Base-by-base conservation (phyloP, 2,888 invertebrate species). In the Parapristionchus giblindavisi region DNA sequence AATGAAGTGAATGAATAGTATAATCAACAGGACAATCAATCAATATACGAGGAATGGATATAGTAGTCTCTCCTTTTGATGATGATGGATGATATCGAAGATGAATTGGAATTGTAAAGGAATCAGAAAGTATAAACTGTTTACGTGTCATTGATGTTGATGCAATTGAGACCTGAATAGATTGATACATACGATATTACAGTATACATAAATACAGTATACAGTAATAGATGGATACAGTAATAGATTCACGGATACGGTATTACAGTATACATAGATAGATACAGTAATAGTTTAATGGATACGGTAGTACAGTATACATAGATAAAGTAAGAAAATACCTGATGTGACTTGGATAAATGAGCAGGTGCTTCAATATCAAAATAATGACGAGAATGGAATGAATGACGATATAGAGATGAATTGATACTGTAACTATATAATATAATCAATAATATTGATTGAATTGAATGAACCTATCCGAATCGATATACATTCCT, bases 401-500 rank as follows among this genome's bases (percentile, higher is more conserved):
- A 32, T 11, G 61, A 36, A 14, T 74, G 74, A 17, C 21, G 24
- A 21, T 36, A 43, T 11, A 74, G 65, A 24, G 66, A 58, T 1
- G 56, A 38, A 51, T 75, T 65, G 56, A 75, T 58, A 58, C 75
- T 75, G 56, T n/a, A 68, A 40, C 24, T 6, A 65, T 65, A 32
- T n/a, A 60, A n/a, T 54, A 54, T n/a, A n/a, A 54, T 54, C 27
- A 24, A 14, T 54, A 54, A n/a, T n/a, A 54, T 54, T 40, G 27
- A 29, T 65, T 27, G 4, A 66, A 66, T 8, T 58, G 29, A 27
- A n/a, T 51, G 40, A 0, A 75, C 75, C 56, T 65, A 34, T 75
- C 66, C 17, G 52, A 43, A 56, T 75, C 75, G 17, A 75, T 32
- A 24, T 75, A 75, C 51, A 66, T 54, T 11, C 75, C 75, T 4